These are phyloP conservation scores for Chrysopa pallens DNA, from an alignment of 1,140 invertebrate genomes.

Conservation along the genomic window DNA sequence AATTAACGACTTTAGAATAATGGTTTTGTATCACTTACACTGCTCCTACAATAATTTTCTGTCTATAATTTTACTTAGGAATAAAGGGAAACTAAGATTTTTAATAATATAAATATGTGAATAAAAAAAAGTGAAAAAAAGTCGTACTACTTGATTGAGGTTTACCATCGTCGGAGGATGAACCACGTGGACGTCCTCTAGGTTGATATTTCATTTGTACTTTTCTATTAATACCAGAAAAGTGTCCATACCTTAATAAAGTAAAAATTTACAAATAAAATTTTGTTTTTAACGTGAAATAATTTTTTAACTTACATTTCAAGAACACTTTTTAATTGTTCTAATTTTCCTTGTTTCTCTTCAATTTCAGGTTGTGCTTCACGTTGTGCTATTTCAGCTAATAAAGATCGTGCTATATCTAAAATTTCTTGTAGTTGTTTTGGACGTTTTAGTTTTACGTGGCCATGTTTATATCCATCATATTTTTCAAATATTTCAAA, in stretches of 20 bases:
- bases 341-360: slow-evolving; percentile 89
- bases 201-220: slow-evolving; percentile 99
- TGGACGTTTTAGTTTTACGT: slow-evolving; percentile 94
- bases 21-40: too few species aligned
- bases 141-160: slow-evolving; percentile 9
- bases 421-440: slow-evolving; percentile 95
- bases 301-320: slow-evolving; percentile 69
- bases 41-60: too few species aligned
- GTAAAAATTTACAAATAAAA: slow-evolving; percentile 1
- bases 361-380: slow-evolving; percentile 83
- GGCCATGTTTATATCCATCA: slow-evolving; percentile 84
- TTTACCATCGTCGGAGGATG: slow-evolving; percentile 89
- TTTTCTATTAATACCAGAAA: slow-evolving; percentile 99
- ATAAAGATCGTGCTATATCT: slow-evolving; percentile 77
- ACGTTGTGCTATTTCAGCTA: slow-evolving; percentile 73
- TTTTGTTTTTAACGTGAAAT: slow-evolving; percentile 5
- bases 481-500: slow-evolving; percentile 98
- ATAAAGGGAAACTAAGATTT: background rate
- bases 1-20: too few species aligned
- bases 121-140: slow-evolving; percentile 2
- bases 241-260: slow-evolving; percentile 83
- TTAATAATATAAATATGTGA: too few species aligned
- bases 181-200: slow-evolving; percentile 75
- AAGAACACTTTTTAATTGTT: slow-evolving; percentile 93
- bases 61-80: background rate